Evolutionary conservation across 1,140 invertebrate species (phyloP).

Genomic region (Pseudomyrmex gracilis): DNA sequence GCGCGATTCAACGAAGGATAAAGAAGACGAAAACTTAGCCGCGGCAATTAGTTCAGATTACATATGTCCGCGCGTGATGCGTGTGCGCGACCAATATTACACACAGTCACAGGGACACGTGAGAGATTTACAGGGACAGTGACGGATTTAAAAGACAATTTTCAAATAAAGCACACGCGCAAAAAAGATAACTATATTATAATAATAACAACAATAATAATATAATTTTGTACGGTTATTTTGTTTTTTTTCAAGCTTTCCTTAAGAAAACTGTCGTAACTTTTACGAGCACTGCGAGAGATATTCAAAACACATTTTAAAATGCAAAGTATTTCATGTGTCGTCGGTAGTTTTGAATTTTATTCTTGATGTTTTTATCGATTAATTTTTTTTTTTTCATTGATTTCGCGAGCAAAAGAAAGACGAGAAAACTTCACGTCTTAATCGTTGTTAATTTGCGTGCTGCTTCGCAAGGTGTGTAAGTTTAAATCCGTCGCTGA

Average conservation of each 20-base stretch:
- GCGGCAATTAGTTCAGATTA: not conserved
- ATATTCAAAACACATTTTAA: no score
- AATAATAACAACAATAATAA: no score
- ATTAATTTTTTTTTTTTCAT: not conserved
- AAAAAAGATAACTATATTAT: no score
- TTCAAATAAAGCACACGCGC: not conserved
- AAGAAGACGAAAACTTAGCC: not conserved
- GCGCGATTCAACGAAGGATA: not conserved
- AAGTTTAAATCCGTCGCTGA: conserved; percentile 34
- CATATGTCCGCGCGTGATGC: conserved; percentile 31
- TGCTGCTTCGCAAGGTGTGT: not conserved
- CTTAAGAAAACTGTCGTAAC: no score
- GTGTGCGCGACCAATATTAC: conserved; percentile 52
- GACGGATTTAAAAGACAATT: conserved; percentile 11
- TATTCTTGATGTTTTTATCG: no score
- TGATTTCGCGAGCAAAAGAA: not conserved
- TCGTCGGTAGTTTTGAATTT: no score
- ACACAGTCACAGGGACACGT: conserved; percentile 36
- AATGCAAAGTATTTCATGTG: no score
- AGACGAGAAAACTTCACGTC: not conserved
- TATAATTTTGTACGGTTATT: no score
- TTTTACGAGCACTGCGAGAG: no score
- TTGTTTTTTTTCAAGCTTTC: no score
- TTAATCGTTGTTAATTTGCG: not conserved
- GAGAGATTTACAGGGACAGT: conserved; percentile 24